Evolutionary conservation across 64 coral and sea anemone species (phyloP), one percentile per base, ranked within the genome.

Genomic region (Orbicella faveolata): DNA sequence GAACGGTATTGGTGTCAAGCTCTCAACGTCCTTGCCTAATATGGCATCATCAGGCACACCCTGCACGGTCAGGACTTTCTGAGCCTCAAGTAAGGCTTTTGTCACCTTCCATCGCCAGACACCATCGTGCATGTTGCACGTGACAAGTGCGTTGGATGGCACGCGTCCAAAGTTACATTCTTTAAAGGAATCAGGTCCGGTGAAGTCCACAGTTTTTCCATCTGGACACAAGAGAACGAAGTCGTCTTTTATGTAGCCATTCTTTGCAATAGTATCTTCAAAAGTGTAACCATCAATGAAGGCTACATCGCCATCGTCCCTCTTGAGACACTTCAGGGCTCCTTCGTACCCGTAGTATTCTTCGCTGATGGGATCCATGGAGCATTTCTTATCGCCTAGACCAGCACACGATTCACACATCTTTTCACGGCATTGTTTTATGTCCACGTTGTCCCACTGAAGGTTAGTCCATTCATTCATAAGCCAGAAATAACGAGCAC

Each of bases 161-260:
- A 94, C 62, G 44, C 79, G 79, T 48, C 92, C 92, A 94, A 94
- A 94, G 80, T 94, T 89, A 73, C 92, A 94, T 19, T 73, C 19
- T 77, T 77, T 26, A 35, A 85, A 75, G 18, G 92, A 83, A 53
- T 89, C 79, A 36, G 37, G 34, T 4, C 87, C 73, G 21, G 30
- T 89, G 63, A 69, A 83, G 17, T 89, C 73, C 25, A 94, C 52
- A 25, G 15, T 77, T 44, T n/a, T 94, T 34, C 92, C 92, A 35
- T 77, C 70, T 37, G 92, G 87, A 72, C 92, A 94, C 61, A 94
- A 17, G 11, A 94, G 92, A 35, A 72, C 61, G 57, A 94, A 94
- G 41, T 94, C 92, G 13, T 69, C 19, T 12, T 37, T 83, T 1
- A 7, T 57, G 61, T 67, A 79, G n/a, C 21, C 9, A 20, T 85